Evolutionary conservation across 2,113 vertebrate genomes (phyloP).

Genomic region (Saccopteryx bilineata): DNA sequence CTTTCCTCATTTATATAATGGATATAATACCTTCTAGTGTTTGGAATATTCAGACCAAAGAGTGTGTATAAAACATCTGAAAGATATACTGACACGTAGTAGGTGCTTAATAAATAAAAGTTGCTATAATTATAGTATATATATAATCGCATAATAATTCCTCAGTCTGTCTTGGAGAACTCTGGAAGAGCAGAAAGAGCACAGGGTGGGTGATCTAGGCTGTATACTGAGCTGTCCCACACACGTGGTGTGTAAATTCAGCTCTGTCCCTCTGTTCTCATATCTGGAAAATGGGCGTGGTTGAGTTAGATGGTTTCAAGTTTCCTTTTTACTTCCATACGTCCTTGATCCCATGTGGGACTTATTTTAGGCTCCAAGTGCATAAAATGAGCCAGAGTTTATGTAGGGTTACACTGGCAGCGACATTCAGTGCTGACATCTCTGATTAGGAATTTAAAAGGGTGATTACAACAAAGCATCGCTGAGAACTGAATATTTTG

Average conservation of each 20-base stretch:
- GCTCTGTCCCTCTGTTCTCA: not conserved
- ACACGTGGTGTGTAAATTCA: not conserved
- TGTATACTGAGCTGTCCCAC: not conserved
- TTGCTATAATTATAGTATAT: not conserved
- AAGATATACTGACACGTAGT: not conserved
- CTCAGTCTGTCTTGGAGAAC: not conserved
- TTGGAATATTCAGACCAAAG: not conserved
- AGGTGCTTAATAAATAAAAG: slow-evolving; percentile 12
- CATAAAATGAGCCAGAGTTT: not conserved
- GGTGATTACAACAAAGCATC: not conserved
- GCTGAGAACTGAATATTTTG: not conserved
- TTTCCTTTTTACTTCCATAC: not conserved
- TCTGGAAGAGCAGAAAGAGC: not conserved
- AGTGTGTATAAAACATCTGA: not conserved
- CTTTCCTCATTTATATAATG: not conserved
- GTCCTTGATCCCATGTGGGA: not conserved
- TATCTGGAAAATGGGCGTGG: not conserved
- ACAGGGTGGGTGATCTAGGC: not conserved
- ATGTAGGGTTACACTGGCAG: not conserved
- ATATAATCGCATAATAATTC: not conserved
- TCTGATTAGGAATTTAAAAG: slow-evolving; percentile 30
- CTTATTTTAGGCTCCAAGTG: not conserved
- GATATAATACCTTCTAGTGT: not conserved
- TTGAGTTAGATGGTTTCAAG: not conserved
- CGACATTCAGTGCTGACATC: not conserved